Base-by-base conservation (phyloP, 2,888 invertebrate species). In the Serripes groenlandicus region DNA sequence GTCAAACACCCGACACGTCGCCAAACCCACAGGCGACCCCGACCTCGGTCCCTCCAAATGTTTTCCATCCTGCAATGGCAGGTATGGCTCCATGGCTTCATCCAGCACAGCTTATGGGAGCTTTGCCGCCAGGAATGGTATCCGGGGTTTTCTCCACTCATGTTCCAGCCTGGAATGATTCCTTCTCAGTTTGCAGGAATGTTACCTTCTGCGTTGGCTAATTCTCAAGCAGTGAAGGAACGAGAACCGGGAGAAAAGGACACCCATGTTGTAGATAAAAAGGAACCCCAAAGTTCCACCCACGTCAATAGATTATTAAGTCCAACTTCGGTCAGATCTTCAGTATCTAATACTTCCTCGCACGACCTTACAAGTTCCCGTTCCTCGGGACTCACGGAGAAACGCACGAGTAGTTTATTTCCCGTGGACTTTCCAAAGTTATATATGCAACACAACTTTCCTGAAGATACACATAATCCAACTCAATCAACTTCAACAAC, bases 401-500 rank as follows among this genome's bases (percentile, higher is more conserved):
- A 83, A 3, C 69, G 78, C 32, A 82, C 80, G n/a, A 88, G 84
- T 68, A 85, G 80, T 68, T 75, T 85, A 35, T 87, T 82, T 35
- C 88, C 88, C 5, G 83, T 87, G 3, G 83, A 83, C 54, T 88
- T 85, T 42, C 88, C 86, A 15, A 81, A 85, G 32, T 72, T 82
- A 49, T 82, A 78, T 30, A 23, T 70, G 1, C 71, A 64, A 23
- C 79, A 75, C 37, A 69, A 70, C 11, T 70, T 71, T 26, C 54
- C 72, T 23, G 56, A 62, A 18, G 28, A n/a, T 30, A 9, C 35
- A n/a, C 34, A 58, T 23, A 30, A 54, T 34, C 32, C 71, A 23
- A 32, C 97, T 18, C 28, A 23, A 9, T 35, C 49, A 15, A 42
- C 42, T 18, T 35, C 35, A 26, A 42, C 37, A 23, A 42, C 37